Conservation (phyloP, 2,888 invertebrate species). For the Megalurothrips usitatus region DNA sequence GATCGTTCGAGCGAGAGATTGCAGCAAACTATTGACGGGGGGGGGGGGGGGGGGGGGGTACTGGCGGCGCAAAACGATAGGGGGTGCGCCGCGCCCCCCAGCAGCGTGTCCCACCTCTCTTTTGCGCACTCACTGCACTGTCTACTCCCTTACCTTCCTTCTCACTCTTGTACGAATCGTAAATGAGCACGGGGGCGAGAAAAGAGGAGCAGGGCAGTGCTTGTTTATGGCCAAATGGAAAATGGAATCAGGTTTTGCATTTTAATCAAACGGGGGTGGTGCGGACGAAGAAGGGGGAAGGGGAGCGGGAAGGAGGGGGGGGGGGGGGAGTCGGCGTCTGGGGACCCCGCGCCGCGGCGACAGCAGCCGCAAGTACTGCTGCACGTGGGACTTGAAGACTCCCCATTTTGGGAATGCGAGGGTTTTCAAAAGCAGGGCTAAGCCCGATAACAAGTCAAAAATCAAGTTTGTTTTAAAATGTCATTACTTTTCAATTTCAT, state of each 20-base stretch:
- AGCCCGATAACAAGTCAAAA: too few relatives aligned
- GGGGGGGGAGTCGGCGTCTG: neutral
- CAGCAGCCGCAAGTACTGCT: too few relatives aligned
- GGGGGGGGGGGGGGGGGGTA: too few relatives aligned
- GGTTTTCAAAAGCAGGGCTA: too few relatives aligned
- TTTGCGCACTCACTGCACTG: neutral
- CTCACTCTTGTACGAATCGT: neutral
- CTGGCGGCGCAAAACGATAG: neutral
- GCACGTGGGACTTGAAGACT: too few relatives aligned
- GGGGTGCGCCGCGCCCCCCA: neutral
- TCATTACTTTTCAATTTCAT: too few relatives aligned
- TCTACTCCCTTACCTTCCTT: neutral
- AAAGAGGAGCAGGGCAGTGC: neutral
- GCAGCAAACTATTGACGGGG: constrained; percentile 1
- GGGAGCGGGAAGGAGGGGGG: neutral
- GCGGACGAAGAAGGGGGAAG: neutral
- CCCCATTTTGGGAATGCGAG: too few relatives aligned
- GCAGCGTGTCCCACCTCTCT: neutral
- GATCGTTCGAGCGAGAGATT: constrained; percentile 11
- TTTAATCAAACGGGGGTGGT: constrained; percentile 3
- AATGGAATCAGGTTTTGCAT: constrained; percentile 24
- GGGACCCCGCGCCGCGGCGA: neutral
- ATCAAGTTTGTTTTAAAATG: too few relatives aligned
- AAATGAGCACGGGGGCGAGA: neutral
- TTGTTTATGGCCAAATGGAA: constrained; percentile 19